A percentile compares a stretch with the other conserved stretches of the same genome.
phyloP scores from a whole-genome alignment of 2,888 invertebrate species.

The Drosophila sordidula region DNA sequence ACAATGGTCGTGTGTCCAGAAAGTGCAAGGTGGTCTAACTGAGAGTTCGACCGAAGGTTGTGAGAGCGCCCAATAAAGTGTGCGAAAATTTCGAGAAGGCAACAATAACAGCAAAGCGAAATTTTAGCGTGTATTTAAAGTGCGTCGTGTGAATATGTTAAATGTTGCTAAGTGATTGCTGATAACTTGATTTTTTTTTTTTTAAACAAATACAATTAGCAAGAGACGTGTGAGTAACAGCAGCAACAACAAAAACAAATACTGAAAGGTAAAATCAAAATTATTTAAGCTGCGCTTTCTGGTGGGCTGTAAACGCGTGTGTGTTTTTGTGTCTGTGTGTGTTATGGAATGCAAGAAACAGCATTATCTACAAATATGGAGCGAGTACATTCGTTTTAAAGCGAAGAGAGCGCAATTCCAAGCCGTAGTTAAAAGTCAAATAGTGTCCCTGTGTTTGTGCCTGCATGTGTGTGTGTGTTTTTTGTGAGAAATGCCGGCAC shows the following conservation, averaged over 20 bases:
- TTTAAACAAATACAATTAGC: slow-evolving; percentile 38
- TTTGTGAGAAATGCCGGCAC: slow-evolving; percentile 71
- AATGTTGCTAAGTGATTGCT: slow-evolving; percentile 49
- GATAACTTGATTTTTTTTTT: slow-evolving; percentile 24
- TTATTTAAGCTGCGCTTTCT: slow-evolving; percentile 43
- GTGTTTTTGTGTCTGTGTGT: slow-evolving; percentile 16
- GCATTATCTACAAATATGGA: slow-evolving; percentile 52
- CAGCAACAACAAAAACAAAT: slow-evolving; percentile 29
- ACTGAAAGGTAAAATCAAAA: slow-evolving; percentile 62
- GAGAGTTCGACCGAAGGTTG: slow-evolving; percentile 7
- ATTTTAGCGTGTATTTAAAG: slow-evolving; percentile 49
- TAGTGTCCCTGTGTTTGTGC: slow-evolving; percentile 45
- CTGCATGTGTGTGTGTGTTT: slow-evolving; percentile 23
- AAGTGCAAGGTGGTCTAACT: slow-evolving; percentile 19
- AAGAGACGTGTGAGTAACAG: slow-evolving; percentile 17
- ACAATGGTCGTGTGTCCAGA: slow-evolving; percentile 11
- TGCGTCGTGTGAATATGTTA: slow-evolving; percentile 51
- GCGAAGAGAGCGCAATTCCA: slow-evolving; percentile 48
- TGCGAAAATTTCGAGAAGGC: slow-evolving; percentile 42
- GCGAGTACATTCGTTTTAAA: slow-evolving; percentile 45
- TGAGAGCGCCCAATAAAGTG: slow-evolving; percentile 8
- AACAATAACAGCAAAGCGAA: slow-evolving; percentile 33
- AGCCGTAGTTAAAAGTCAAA: slow-evolving; percentile 56
- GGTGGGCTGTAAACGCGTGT: background rate
- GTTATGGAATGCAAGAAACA: slow-evolving; percentile 48